Conservation (phyloP, 2,888 invertebrate species). For the Coleophora flavipennella region DNA sequence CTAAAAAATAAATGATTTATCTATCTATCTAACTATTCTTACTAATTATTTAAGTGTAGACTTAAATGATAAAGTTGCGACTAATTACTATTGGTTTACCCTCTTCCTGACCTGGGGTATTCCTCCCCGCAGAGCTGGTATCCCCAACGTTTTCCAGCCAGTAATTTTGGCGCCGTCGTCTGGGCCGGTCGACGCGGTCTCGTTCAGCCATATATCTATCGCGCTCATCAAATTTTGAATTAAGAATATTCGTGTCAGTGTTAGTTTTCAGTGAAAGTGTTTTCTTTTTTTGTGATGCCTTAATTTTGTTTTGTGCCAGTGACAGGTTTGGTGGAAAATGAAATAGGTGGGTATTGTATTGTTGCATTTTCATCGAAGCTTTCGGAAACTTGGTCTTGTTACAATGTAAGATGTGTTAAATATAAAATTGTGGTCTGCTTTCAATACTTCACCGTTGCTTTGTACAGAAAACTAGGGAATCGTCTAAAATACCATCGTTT, state of each 20-base stretch:
- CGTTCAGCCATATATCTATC: constrained; percentile 22
- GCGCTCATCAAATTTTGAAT: constrained; percentile 28
- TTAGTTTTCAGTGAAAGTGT: constrained; percentile 21
- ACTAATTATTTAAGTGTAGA: constrained; percentile 8
- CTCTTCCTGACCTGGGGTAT: constrained; percentile 11
- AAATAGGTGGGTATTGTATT: constrained; percentile 1
- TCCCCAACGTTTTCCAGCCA: constrained; percentile 34
- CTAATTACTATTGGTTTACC: too few species aligned
- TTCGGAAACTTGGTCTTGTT: too few species aligned
- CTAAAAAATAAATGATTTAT: too few species aligned
- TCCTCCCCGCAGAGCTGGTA: constrained; percentile 23
- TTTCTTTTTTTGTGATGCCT: constrained; percentile 23
- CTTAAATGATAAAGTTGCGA: too few species aligned
- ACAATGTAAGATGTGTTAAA: too few species aligned
- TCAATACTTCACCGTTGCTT: too few species aligned
- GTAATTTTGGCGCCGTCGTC: constrained; percentile 51
- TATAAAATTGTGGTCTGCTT: too few species aligned
- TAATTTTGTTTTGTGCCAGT: neutral
- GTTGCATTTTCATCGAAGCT: too few species aligned
- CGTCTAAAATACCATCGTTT: too few species aligned
- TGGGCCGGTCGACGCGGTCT: constrained; percentile 31
- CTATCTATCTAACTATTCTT: too few species aligned
- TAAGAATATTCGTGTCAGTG: constrained; percentile 22
- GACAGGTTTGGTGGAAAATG: neutral
- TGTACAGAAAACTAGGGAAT: too few species aligned